Evolutionary conservation across 2,888 invertebrate species (phyloP).

Genomic region (Apoda limacodes): DNA sequence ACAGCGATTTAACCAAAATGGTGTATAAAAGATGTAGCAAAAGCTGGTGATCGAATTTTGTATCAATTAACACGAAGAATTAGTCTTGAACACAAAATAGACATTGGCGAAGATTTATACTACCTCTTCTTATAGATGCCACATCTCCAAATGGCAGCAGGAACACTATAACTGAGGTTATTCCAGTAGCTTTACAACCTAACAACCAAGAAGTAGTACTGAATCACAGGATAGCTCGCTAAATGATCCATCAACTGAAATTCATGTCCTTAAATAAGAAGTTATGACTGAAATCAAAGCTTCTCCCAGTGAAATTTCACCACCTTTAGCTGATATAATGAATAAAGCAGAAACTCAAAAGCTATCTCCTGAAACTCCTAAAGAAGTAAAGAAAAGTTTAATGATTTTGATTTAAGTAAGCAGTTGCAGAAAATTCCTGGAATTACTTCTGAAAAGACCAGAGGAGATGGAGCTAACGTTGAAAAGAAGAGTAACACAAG

Average conservation of each 20-base stretch:
- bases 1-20: conserved; percentile 48
- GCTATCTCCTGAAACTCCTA: conserved; percentile 55
- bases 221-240: conserved; percentile 57
- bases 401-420: conserved; percentile 62
- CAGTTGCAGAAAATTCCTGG: conserved; percentile 63
- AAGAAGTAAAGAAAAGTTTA: conserved; percentile 60
- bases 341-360: conserved; percentile 49
- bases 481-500: conserved; percentile 47
- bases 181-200: conserved; percentile 52
- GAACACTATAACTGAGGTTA: conserved; percentile 60
- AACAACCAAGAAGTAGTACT: conserved; percentile 37
- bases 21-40: conserved; percentile 57
- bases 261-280: conserved; percentile 48
- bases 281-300: conserved; percentile 46
- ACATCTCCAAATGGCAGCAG: conserved; percentile 52
- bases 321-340: conserved; percentile 42
- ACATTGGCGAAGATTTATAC: conserved; percentile 62
- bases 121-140: conserved; percentile 57
- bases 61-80: conserved; percentile 45
- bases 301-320: conserved; percentile 59
- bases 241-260: conserved; percentile 59
- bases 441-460: conserved; percentile 57
- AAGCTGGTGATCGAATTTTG: conserved; percentile 43
- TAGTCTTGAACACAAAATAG: conserved; percentile 62
- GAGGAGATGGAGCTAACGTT: conserved; percentile 32